Evolutionary conservation across 2,113 vertebrate species (phyloP).

Genomic region (Hyperopisus bebe): DNA sequence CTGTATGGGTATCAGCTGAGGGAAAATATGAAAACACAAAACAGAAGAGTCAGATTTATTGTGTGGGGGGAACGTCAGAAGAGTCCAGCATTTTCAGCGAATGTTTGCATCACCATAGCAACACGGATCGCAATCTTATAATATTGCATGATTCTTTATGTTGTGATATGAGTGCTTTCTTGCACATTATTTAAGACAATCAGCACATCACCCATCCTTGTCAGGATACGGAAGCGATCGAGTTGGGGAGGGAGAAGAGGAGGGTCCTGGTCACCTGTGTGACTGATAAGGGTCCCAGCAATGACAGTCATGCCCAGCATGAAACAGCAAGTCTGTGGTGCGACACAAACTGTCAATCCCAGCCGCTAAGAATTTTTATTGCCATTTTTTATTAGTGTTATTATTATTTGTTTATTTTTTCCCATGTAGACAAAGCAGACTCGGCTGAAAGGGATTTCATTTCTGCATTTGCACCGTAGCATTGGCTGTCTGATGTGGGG

Average conservation of each 20-base stretch:
- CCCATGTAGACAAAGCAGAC: not conserved
- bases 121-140: not conserved
- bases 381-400: not conserved
- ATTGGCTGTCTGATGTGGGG: conserved; percentile 2
- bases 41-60: not conserved
- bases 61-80: not conserved
- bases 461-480: not conserved
- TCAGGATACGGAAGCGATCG: not conserved
- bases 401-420: not conserved
- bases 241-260: not conserved
- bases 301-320: not conserved
- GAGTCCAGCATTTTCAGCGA: not conserved
- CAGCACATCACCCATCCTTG: not conserved
- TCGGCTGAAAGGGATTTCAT: not conserved
- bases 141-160: not conserved
- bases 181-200: not conserved
- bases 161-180: not conserved
- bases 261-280: not conserved
- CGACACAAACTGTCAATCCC: not conserved
- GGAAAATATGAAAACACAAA: conserved; percentile 7
- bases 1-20: not conserved
- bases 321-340: not conserved
- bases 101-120: conserved; percentile 14
- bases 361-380: not conserved
- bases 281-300: not conserved